These are phyloP conservation scores for Corbicula japonica DNA, from an alignment of 2,888 invertebrate species.

Conservation along the genomic window DNA sequence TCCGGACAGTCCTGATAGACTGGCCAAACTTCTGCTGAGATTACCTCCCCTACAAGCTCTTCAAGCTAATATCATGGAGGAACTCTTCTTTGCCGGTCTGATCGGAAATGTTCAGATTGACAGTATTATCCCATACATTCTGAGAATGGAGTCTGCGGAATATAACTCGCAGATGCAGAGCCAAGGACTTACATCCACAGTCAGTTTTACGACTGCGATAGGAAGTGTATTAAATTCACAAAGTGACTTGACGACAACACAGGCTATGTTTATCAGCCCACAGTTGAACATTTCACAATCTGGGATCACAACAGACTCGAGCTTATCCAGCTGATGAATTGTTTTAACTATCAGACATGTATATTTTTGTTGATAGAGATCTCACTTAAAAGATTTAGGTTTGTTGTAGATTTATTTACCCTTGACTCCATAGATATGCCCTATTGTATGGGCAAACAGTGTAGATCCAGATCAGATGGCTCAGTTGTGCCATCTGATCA, in stretches of 20 bases:
- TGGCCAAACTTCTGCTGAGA: conserved; percentile 93
- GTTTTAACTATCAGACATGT: too few species aligned
- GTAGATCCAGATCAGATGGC: too few species aligned
- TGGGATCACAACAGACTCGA: conserved; percentile 25
- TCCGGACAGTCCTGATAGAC: conserved; percentile 92
- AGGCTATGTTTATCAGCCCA: conserved; percentile 56
- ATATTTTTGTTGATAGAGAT: too few species aligned
- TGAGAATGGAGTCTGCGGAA: conserved; percentile 89
- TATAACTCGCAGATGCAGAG: conserved; percentile 84
- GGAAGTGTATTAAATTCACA: conserved; percentile 37
- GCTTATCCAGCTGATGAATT: conserved; percentile 31
- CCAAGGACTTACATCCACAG: conserved; percentile 65
- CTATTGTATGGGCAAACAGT: too few species aligned
- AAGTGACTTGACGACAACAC: conserved; percentile 39
- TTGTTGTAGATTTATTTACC: too few species aligned
- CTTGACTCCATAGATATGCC: too few species aligned
- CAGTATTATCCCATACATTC: conserved; percentile 96
- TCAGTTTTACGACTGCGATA: conserved; percentile 27
- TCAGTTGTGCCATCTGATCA: too few species aligned
- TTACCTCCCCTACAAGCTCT: conserved; percentile 86
- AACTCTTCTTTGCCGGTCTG: conserved; percentile 96
- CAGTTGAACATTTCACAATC: conserved; percentile 58
- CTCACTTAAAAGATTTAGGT: too few species aligned
- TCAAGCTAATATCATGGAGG: conserved; percentile 95
- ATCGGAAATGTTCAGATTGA: conserved; percentile 98